Percentiles rank a stretch among this genome's conserved stretches.
Conservation (phyloP, 2,113 vertebrate species). For the Bolborhynchus lineola region DNA sequence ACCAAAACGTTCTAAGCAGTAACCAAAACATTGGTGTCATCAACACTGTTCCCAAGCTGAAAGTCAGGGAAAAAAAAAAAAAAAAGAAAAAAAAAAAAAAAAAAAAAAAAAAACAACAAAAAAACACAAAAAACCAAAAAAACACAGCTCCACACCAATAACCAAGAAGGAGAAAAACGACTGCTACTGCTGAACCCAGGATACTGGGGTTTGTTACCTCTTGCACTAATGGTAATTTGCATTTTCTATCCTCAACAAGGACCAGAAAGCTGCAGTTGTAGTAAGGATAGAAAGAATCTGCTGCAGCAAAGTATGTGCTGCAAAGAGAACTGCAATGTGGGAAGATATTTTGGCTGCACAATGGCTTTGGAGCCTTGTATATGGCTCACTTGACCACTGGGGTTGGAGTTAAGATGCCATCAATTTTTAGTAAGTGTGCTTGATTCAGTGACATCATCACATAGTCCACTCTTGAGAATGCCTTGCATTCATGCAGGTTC, state of each 20-base stretch:
- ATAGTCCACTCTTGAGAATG: not conserved
- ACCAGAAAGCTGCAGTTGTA: accelerated
- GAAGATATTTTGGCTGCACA: not conserved
- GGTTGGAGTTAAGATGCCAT: not conserved
- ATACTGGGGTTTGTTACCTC: not conserved
- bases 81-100: no score
- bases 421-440: accelerated
- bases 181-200: no score
- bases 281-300: not conserved
- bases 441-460: accelerated
- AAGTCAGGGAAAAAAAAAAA: no score
- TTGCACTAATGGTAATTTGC: not conserved
- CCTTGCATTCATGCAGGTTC: accelerated
- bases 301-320: not conserved
- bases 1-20: no score
- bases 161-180: no score
- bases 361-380: not conserved
- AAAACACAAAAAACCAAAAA: no score
- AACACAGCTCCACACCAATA: no score
- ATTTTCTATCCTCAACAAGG: not conserved
- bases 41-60: no score
- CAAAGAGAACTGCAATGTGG: not conserved
- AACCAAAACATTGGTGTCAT: no score
- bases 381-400: not conserved
- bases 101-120: no score